Evolutionary conservation across 2,888 invertebrate species (phyloP), one percentile per base, ranked within the genome.

Genomic region (Eupithecia exiguata): DNA sequence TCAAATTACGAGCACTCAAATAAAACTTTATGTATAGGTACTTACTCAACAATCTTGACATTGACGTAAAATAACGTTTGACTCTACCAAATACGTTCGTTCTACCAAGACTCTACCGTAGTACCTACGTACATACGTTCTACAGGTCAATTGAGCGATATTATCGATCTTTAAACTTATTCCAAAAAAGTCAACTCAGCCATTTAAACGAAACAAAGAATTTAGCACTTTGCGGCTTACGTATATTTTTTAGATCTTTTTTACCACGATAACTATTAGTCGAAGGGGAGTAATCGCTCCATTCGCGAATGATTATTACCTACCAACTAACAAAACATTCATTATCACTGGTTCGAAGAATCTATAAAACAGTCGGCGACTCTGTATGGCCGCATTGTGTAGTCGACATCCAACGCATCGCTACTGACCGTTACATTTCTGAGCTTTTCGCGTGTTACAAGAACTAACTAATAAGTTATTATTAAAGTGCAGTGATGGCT

Each of bases 401-500:
- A 84, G 82, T 88, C 84, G 90, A 89, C 89, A 89, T 88, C 87
- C 86, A 79, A 82, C 88, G 84, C 89, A 91, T 84, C 82, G 80
- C 79, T 77, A 80, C 75, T 74, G 74, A 78, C 77, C 69, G 77
- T 71, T 78, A 71, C 75, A 81, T 80, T 81, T 78, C 81, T 68
- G 75, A 77, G 77, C 77, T 75, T 77, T 79, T 76, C 77, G 80
- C 77, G 78, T 68, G 72, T 77, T 80, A 82, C 76, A 30, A 1
- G 1, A 30, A 30, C 30, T 30, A 61, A 69, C 58, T 58, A 58
- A 58, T 53, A 21, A 58, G 12, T 58, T 25, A 67, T 71, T 62
- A 5, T 30, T 58, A 14, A 75, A 86, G 88, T 91, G 86, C 76
- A 89, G 91, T 89, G 88, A 94, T 94, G 94, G 91, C 93, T 78